A percentile compares a stretch with the other conserved stretches of the same genome.
Evolutionary conservation across 1,140 invertebrate genomes (phyloP).

Genomic region (Choristoneura fumiferana): DNA sequence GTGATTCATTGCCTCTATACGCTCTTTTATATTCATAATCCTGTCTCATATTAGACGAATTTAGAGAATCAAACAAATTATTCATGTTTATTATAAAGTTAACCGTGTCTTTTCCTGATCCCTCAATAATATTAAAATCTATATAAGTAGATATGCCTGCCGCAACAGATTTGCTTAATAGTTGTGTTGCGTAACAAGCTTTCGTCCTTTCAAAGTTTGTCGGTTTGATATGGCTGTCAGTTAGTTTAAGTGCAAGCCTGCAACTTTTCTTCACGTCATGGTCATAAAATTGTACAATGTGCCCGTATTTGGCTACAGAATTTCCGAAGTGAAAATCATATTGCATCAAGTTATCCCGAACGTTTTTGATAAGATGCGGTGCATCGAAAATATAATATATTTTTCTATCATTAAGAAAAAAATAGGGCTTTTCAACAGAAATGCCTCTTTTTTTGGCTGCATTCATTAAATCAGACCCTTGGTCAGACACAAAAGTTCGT

Average conservation of each 20-base stretch:
- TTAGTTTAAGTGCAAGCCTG: constrained; percentile 27
- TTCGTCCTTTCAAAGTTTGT: constrained; percentile 21
- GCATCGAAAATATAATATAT: constrained; percentile 33
- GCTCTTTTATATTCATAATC: constrained; percentile 19
- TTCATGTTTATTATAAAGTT: constrained; percentile 25
- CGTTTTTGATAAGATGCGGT: constrained; percentile 25
- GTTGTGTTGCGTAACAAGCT: constrained; percentile 18
- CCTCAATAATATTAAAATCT: constrained; percentile 22
- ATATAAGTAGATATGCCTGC: constrained; percentile 22
- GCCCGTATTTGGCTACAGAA: constrained; percentile 27
- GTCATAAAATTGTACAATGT: constrained; percentile 33
- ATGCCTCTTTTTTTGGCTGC: constrained; percentile 22
- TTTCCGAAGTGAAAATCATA: constrained; percentile 15
- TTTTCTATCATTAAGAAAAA: constrained; percentile 23
- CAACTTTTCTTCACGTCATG: constrained; percentile 25
- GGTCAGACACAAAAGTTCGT: constrained; percentile 24
- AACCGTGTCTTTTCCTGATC: constrained; percentile 21
- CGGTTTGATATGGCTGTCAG: constrained; percentile 27
- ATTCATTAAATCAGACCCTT: constrained; percentile 26
- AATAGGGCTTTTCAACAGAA: constrained; percentile 22
- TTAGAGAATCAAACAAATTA: constrained; percentile 28
- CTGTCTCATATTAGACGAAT: constrained; percentile 8
- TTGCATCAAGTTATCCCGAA: constrained; percentile 13
- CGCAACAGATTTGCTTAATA: constrained; percentile 23
- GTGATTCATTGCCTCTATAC: constrained; percentile 25